These are phyloP conservation scores for Xiphias gladius DNA, from an alignment of 2,113 vertebrate genomes.

Conservation along the genomic window DNA sequence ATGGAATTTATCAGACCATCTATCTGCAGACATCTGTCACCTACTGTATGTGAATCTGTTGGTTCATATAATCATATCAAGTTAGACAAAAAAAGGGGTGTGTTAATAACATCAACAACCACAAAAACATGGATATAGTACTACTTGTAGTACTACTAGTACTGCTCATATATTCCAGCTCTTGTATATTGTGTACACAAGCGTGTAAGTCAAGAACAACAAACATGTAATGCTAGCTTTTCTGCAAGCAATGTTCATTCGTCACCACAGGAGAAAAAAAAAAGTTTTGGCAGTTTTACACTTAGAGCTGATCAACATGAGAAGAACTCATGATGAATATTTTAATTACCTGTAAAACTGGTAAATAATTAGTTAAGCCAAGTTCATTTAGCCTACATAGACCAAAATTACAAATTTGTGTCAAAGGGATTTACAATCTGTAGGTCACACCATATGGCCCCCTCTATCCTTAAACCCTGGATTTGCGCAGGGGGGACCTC, in stretches of 20 bases:
- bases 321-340: too few relatives aligned
- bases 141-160: not conserved
- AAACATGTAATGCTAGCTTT: not conserved
- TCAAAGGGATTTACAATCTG: too few relatives aligned
- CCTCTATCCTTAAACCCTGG: too few relatives aligned
- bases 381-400: too few relatives aligned
- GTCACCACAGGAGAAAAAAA: too few relatives aligned
- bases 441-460: too few relatives aligned
- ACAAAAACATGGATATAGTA: not conserved
- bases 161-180: not conserved
- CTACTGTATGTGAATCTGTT: not conserved
- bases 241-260: not conserved
- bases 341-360: too few relatives aligned
- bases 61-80: not conserved
- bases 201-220: not conserved
- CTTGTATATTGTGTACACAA: not conserved
- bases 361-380: too few relatives aligned
- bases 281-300: too few relatives aligned
- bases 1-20: not conserved
- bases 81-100: not conserved
- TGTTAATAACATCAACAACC: not conserved
- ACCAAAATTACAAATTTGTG: too few relatives aligned
- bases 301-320: too few relatives aligned
- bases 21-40: not conserved
- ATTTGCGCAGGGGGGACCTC: too few relatives aligned